A percentile compares a stretch with the other conserved stretches of the same genome.
phyloP scores from a whole-genome alignment of 2,888 invertebrate species.

The Molorchus minor region DNA sequence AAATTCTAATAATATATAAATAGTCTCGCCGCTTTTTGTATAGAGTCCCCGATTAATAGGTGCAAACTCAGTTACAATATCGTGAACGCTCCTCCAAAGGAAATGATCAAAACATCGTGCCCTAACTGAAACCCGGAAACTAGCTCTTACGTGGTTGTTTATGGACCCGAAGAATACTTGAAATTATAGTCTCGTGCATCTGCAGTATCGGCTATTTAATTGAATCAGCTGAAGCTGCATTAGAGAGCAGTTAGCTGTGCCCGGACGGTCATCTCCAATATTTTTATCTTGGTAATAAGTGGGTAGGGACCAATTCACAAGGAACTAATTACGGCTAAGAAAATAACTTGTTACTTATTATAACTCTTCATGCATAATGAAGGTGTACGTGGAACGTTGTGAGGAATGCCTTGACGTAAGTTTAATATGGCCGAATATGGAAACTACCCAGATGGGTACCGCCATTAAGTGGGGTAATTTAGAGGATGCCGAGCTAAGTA shows the following conservation, averaged over 20 bases:
- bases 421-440: constrained; percentile 3
- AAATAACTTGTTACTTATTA: constrained; percentile 38
- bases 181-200: constrained; percentile 56
- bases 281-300: constrained; percentile 45
- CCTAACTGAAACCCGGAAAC: constrained; percentile 53
- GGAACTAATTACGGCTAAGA: constrained; percentile 45
- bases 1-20: constrained; percentile 4
- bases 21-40: constrained; percentile 9
- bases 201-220: constrained; percentile 55
- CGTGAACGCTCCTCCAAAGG: constrained; percentile 46
- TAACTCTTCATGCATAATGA: constrained; percentile 31
- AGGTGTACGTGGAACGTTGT: constrained; percentile 21
- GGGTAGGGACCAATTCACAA: constrained; percentile 46
- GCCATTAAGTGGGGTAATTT: neutral
- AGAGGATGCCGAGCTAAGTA: too few relatives aligned
- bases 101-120: constrained; percentile 49
- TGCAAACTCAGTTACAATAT: constrained; percentile 35
- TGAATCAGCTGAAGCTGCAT: constrained; percentile 53
- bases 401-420: constrained; percentile 14
- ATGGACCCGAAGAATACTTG: constrained; percentile 50
- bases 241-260: constrained; percentile 23
- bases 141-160: constrained; percentile 50
- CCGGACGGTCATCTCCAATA: constrained; percentile 16
- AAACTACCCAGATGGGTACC: neutral
- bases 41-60: constrained; percentile 25